Evolutionary conservation across 1,140 invertebrate species (phyloP), one percentile per base, ranked within the genome.

Genomic region (Caenorhabditis remanei): DNA sequence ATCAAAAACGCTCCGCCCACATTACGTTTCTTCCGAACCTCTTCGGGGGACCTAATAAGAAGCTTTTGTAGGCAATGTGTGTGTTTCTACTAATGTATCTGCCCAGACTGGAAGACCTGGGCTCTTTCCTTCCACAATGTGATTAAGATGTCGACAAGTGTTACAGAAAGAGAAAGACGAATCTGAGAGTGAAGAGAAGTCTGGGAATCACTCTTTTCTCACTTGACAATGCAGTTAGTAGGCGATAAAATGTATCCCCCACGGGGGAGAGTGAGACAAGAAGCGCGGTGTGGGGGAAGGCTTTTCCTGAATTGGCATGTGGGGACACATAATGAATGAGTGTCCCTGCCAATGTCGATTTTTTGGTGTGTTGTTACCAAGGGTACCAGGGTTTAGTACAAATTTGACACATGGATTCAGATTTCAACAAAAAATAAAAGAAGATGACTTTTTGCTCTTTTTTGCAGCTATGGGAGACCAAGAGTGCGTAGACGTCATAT

Each of bases 221-320:
- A 79, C 71, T 79, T 79, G 71, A 79, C 71, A 79, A 79, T 79
- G 71, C 71, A 79, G 71, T 79, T 79, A 79, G 71, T 79, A 79
- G 71, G 71, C 71, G 43, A 79, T 79, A 79, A 79, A 79, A 50
- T 79, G 71, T 79, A 79, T 79, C 71, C 71, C 32, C 71, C 71
- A 79, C 46, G 71, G 14, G 71, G 46, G 71, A 21, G 43, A 9
- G 13, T 8, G 21, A n/a, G 40, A 14, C 21, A 71, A 21, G 19
- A 41, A 19, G 41, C 19, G 46, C 9, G 50, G 9, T 58, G 61
- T 4, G 9, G 71, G 40, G 19, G 4, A 71, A 2, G 46, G 11
- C 65, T 14, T n/a, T 24, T 43, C 67, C 43, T 46, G 67, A 71
- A 71, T 71, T 46, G 46, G 71, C 71, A 79, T 79, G n/a, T 24